Evolutionary conservation across 1,140 invertebrate genomes (phyloP).

Genomic region (Trissolcus basalis): DNA sequence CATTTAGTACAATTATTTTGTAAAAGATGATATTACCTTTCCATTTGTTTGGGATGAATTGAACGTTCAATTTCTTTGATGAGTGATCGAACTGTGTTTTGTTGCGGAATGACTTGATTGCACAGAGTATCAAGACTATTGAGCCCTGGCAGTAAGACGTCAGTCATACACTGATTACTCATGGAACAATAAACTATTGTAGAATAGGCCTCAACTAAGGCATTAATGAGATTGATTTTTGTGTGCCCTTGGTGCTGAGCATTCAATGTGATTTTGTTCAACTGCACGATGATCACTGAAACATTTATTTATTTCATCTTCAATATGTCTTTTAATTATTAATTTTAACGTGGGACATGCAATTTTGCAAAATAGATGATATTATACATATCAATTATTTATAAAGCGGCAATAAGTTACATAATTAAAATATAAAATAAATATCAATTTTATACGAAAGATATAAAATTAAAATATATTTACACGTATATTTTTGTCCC

Average conservation of each 20-base stretch:
- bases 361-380: constrained; percentile 8
- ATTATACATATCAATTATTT: constrained; percentile 1
- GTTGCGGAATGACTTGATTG: constrained; percentile 73
- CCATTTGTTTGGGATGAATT: constrained; percentile 67
- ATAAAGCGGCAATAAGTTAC: too few species aligned
- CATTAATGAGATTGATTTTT: constrained; percentile 78
- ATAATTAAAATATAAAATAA: too few species aligned
- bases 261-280: constrained; percentile 78
- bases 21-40: constrained; percentile 64
- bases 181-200: constrained; percentile 80
- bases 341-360: too few species aligned
- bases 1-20: background rate
- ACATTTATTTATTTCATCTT: too few species aligned
- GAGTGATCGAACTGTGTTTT: constrained; percentile 76
- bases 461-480: too few species aligned
- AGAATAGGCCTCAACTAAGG: constrained; percentile 82
- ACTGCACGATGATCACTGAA: constrained; percentile 80
- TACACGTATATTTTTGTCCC: too few species aligned
- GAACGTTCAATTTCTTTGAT: constrained; percentile 77
- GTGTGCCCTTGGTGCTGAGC: constrained; percentile 78
- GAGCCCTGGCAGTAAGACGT: constrained; percentile 75
- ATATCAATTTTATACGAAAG: too few species aligned
- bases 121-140: constrained; percentile 76
- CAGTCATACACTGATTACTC: constrained; percentile 74
- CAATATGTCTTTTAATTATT: too few species aligned